A percentile compares a stretch with the other conserved stretches of the same genome.
These are phyloP conservation scores for Crocallis elinguaria DNA, from an alignment of 2,888 invertebrate genomes.

Conservation along the genomic window DNA sequence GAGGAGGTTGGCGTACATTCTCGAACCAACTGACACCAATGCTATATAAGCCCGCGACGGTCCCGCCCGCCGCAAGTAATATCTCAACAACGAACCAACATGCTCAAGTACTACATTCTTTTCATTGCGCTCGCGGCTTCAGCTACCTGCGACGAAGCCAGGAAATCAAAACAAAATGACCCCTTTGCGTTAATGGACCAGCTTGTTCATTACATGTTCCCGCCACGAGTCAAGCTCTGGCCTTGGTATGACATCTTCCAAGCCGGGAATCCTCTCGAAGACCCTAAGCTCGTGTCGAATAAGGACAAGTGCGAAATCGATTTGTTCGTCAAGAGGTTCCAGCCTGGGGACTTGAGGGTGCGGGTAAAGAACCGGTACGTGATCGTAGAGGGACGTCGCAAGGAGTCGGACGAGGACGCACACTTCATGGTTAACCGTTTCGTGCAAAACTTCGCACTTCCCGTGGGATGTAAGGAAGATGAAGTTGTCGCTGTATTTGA, in stretches of 20 bases:
- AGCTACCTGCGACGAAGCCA: conserved; percentile 47
- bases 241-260: conserved; percentile 74
- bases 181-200: conserved; percentile 69
- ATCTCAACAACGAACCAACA: conserved; percentile 54
- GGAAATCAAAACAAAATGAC: conserved; percentile 50
- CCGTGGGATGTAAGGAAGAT: conserved; percentile 68
- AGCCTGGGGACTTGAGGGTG: conserved; percentile 71
- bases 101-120: conserved; percentile 62
- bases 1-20: conserved; percentile 67
- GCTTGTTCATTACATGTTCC: conserved; percentile 59
- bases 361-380: conserved; percentile 75
- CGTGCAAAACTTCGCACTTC: conserved; percentile 71
- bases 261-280: conserved; percentile 66
- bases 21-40: conserved; percentile 66
- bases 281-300: conserved; percentile 70
- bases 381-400: conserved; percentile 70
- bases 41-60: conserved; percentile 68
- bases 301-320: conserved; percentile 64
- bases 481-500: conserved; percentile 72
- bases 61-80: conserved; percentile 53
- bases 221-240: conserved; percentile 56
- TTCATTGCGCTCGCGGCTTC: conserved; percentile 54
- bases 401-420: conserved; percentile 55
- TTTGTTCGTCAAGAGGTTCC: conserved; percentile 67
- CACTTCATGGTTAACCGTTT: conserved; percentile 73